These are phyloP conservation scores for Hyperopisus bebe DNA, from an alignment of 2,113 vertebrate species.

Conservation along the genomic window DNA sequence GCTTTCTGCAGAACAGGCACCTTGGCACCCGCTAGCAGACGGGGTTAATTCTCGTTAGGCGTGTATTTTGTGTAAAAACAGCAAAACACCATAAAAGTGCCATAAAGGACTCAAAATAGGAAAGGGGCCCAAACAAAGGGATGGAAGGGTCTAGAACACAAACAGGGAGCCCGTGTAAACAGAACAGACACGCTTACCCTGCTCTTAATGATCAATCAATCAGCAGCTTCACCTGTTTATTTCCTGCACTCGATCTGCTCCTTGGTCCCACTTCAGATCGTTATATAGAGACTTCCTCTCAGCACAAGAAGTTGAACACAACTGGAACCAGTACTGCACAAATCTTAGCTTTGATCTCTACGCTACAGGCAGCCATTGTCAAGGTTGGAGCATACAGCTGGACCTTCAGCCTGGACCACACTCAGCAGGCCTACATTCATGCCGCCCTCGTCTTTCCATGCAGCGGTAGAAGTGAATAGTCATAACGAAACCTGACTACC, in stretches of 20 bases:
- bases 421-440: background rate
- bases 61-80: slow-evolving; percentile 7
- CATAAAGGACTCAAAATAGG: slow-evolving; percentile 47
- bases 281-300: background rate
- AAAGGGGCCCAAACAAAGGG: slow-evolving; percentile 54
- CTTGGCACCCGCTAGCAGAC: slow-evolving; percentile 38
- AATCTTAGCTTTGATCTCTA: background rate
- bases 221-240: slow-evolving; percentile 1
- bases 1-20: slow-evolving; percentile 52
- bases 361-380: background rate
- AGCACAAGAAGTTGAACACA: background rate
- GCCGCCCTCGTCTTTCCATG: background rate
- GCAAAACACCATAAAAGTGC: slow-evolving; percentile 40
- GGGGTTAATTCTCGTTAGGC: slow-evolving; percentile 20
- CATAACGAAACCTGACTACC: background rate
- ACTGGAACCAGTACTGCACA: background rate
- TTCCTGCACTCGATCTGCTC: background rate
- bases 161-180: background rate
- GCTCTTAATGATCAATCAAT: background rate
- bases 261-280: background rate
- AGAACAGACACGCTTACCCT: background rate
- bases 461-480: background rate
- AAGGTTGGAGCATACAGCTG: background rate
- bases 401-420: background rate
- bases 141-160: slow-evolving; percentile 27